Evolutionary conservation across 2,113 vertebrate species (phyloP).

Genomic region (Acanthisitta chloris): DNA sequence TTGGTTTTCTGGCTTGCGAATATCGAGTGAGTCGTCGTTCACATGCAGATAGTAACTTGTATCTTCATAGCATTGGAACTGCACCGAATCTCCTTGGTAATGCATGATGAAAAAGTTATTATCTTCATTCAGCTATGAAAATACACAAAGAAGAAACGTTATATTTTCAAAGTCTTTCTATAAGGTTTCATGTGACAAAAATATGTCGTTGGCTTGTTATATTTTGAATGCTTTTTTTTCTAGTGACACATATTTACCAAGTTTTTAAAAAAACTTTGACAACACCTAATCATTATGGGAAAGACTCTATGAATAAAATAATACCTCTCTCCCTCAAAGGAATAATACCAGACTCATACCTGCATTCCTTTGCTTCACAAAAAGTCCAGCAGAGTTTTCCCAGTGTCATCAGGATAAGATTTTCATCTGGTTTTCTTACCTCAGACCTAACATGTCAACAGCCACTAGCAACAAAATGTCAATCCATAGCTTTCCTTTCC

Average conservation of each 20-base stretch:
- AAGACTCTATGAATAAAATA: not conserved
- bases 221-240: not conserved
- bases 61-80: constrained; percentile 51
- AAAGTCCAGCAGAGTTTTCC: not conserved
- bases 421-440: not conserved
- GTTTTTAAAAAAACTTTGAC: not conserved
- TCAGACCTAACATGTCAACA: not conserved
- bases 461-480: not conserved
- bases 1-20: constrained; percentile 15
- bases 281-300: not conserved
- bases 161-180: not conserved
- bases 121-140: constrained; percentile 44
- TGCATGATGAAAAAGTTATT: constrained; percentile 66
- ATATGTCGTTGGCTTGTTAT: not conserved
- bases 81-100: constrained; percentile 49
- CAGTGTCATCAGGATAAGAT: not conserved
- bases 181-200: not conserved
- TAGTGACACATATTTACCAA: not conserved
- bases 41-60: constrained; percentile 38
- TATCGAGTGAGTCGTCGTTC: constrained; percentile 29
- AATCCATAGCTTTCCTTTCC: not conserved
- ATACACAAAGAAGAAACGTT: not conserved
- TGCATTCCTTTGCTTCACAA: not conserved
- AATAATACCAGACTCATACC: not conserved
- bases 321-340: not conserved